Evolutionary conservation across 2,113 vertebrate genomes (phyloP), one percentile per base, ranked within the genome.

Genomic region (Nibea coibor): DNA sequence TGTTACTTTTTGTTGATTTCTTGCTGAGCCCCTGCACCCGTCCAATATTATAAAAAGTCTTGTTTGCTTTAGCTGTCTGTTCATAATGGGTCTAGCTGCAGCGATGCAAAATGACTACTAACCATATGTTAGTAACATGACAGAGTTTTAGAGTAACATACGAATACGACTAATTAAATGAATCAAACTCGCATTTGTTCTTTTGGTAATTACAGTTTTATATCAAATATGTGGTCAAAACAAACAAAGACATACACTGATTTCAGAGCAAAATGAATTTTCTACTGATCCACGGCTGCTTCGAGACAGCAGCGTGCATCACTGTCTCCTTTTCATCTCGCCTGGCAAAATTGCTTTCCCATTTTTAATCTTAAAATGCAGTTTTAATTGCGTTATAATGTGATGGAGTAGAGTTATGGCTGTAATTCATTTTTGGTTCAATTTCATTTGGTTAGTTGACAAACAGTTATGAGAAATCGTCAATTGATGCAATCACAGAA

Each of bases 391-490:
- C 4, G 15, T 63, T 48, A n/a, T 72, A 17, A 68, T 75, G 42
- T 28, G 63, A 63, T 54, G 64, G 50, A 65, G 68, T 26, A 3
- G 6, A 58, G 65, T 53, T 51, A 70, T 61, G 28, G 9, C 62
- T 72, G 24, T 75, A 1, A 8, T 73, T 48, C 10, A 15, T n/a
- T 58, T 45, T 51, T 2, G 45, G n/a, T 15, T 62, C 10, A 72
- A 83, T 75, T 86, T 72, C 15, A 87, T 84, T 84, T 79, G 48
- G 28, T 64, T 28, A 67, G n/a, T 57, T 56, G 67, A 68, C 68
- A 78, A 89, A 82, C 43, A 81, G 68, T 72, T 71, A 70, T 53
- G 59, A 85, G n/a, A 59, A 80, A 81, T 26, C 50, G 78, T 83
- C 53, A 63, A 69, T 31, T 73, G 82, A 75, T 70, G 57, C 43